Conservation (phyloP, 2,113 vertebrate genomes). For the Petrocephalus zakoni region DNA sequence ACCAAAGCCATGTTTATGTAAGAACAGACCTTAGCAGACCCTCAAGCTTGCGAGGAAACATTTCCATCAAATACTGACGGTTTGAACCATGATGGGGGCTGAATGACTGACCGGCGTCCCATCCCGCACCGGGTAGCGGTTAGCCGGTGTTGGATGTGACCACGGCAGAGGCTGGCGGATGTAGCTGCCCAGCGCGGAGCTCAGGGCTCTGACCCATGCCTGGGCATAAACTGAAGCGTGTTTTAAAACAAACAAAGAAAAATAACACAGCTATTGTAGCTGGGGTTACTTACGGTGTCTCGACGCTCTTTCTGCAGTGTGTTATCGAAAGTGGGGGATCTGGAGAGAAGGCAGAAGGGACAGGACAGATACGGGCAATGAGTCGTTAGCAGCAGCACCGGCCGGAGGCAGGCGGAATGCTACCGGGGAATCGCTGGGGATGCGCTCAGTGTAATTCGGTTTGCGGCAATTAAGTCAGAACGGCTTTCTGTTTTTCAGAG, state of each 20-base stretch:
- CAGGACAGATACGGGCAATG: not conserved
- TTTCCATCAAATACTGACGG: not conserved
- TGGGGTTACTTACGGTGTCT: conserved; percentile 87
- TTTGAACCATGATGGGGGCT: not conserved
- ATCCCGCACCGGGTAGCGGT: not conserved
- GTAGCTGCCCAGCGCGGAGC: not conserved
- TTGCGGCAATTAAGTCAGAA: not conserved
- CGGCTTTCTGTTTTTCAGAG: not conserved
- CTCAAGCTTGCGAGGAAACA: not conserved
- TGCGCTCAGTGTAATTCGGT: not conserved
- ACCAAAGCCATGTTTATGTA: not conserved
- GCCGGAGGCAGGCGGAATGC: not conserved
- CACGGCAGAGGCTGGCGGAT: not conserved
- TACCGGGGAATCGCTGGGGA: not conserved
- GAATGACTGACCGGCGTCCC: not conserved
- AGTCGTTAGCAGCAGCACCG: not conserved
- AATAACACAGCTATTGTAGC: not conserved
- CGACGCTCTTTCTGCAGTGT: conserved; percentile 93
- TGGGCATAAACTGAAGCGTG: not conserved
- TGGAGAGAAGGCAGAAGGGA: conserved; percentile 43
- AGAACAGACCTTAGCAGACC: conserved; percentile 8
- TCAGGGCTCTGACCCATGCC: not conserved
- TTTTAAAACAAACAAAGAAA: not conserved
- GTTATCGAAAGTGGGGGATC: conserved; percentile 91
- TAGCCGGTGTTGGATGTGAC: not conserved